Base-by-base conservation (phyloP, 2,797 vertebrate species). In the Synanceia verrucosa region DNA sequence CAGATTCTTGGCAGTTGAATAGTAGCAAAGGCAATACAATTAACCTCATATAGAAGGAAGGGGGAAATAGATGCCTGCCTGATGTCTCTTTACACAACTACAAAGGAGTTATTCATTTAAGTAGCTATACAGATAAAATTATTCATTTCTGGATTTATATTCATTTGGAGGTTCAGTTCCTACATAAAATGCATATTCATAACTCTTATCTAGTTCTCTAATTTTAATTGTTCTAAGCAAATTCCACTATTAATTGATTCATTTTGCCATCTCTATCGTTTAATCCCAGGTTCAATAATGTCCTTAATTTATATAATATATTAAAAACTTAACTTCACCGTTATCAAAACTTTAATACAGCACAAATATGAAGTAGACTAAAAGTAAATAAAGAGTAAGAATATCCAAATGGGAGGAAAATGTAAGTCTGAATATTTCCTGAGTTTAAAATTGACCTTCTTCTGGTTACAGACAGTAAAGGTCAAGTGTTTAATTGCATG, bases 401-500 rank as follows among this genome's bases (percentile, higher is more conserved):
- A 28, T 26, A 21, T 41, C 41, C 7, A 5, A 55, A 23, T 47
- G 6, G 1, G 12, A 69, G 12, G 18, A 65, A 43, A 65, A 67
- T 8, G 21, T 10, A 24, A 37, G 34, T 28, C 10, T 37, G 37
- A 62, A 41, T 33, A 58, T 29, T 57, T 71, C 55, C 41, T 21
- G 12, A 65, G 28, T 69, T 70, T 39, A 47, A 52, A n/a, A 52
- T n/a, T 44, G 59, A 59, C 34, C 61, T 52, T 24, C 19, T 58
- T 53, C 46, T 46, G n/a, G 21, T 70, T 50, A 23, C 29, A 36
- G 56, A 70, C 31, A 29, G 14, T 53, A 29, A 58, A 80, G 78
- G 78, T 76, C 64, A 75, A 55, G 23, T 66, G 48, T 81, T 65
- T 72, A 60, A 63, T 65, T 19, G 48, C 31, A 58, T 64, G 52